Base-by-base conservation (phyloP, 2,888 invertebrate species). In the Endotricha flammealis region DNA sequence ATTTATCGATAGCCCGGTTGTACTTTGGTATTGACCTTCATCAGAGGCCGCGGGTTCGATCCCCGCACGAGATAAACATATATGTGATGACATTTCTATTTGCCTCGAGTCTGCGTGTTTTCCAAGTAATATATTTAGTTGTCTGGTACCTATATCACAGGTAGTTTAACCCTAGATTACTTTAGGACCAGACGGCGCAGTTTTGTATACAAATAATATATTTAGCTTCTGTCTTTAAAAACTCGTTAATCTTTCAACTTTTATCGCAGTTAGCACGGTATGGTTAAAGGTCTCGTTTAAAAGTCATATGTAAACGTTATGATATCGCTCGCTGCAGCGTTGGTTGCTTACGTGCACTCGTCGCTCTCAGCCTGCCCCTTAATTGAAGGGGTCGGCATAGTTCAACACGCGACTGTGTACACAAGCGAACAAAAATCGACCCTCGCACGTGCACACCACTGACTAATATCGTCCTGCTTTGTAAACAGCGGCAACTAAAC, bases 311-410 rank as follows among this genome's bases (percentile, higher is more conserved):
- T 74, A 76, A 78, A 74, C 74, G 69, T 74, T 73, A 72, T 78
- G 75, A 72, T 77, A 75, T 74, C 64, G 73, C 67, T 40, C 38
- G 67, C n/a, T n/a, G n/a, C n/a, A n/a, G 7, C 20, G 7, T n/a
- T 69, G 67, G 76, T 72, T 76, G 79, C 76, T 77, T 77, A 72
- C 71, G 69, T 71, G 71, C 67, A 68, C 74, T 78, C 69, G 69
- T 70, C 70, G 76, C 70, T 74, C 75, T 78, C 76, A 72, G 64
- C 74, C 66, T 66, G 66, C 73, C 69, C 70, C 75, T 75, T 82
- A 81, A 82, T 81, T 81, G 80, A 73, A 78, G 78, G 69, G 74
- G 72, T 60, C 66, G 68, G 61, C 56, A 61, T 57, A 64, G 61
- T 61, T 59, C 56, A 58, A 63, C 79, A 79, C 77, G 78, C 77